phyloP scores from a whole-genome alignment of 2,888 invertebrate species.

The Selenia dentaria region DNA sequence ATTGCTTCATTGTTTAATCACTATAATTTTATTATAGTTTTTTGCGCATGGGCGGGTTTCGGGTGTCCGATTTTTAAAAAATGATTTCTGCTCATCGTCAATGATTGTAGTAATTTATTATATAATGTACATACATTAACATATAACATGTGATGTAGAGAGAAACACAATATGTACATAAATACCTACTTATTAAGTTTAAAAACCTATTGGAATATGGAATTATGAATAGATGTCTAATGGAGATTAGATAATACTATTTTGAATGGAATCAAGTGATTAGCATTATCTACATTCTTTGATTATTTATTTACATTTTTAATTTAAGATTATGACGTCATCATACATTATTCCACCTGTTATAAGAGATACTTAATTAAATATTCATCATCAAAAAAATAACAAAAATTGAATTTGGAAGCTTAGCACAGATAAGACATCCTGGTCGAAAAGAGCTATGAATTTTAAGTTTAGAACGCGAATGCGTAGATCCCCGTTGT shows the following conservation, averaged over 20 bases:
- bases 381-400: background rate
- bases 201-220: no score
- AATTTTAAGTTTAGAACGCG: slow-evolving; percentile 21
- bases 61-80: slow-evolving; percentile 21
- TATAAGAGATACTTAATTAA: no score
- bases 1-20: slow-evolving; percentile 22
- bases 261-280: slow-evolving; percentile 16
- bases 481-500: slow-evolving; percentile 24
- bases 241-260: slow-evolving; percentile 4
- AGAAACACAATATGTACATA: no score
- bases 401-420: slow-evolving; percentile 10
- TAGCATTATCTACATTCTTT: background rate
- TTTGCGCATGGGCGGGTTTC: slow-evolving; percentile 27
- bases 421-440: slow-evolving; percentile 21
- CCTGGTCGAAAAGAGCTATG: slow-evolving; percentile 19
- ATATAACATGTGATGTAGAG: no score
- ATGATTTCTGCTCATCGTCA: slow-evolving; percentile 20
- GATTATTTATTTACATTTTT: slow-evolving; percentile 3
- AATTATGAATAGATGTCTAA: slow-evolving; percentile 1
- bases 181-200: no score
- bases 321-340: background rate
- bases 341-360: background rate
- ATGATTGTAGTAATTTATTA: slow-evolving; percentile 27
- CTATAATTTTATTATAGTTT: slow-evolving; percentile 26
- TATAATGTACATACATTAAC: no score